Evolutionary conservation across 2,888 invertebrate species (phyloP).

Genomic region (Dolichopus griseipennis): DNA sequence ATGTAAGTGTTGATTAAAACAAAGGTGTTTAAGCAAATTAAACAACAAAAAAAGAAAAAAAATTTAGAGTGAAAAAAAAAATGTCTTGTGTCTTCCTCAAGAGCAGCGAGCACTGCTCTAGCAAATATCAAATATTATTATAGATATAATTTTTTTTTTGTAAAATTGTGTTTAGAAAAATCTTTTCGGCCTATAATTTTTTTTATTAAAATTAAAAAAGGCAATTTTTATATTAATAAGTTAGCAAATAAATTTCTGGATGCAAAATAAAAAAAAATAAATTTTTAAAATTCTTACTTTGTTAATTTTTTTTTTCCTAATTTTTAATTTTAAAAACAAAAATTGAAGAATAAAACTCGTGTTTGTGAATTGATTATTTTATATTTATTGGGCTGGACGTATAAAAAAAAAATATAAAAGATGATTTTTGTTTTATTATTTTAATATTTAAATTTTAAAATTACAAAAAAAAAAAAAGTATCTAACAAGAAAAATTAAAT

Average conservation of each 20-base stretch:
- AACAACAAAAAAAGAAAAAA: neutral
- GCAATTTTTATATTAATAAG: neutral
- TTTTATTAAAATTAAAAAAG: neutral
- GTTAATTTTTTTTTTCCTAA: neutral
- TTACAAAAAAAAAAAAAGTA: no score
- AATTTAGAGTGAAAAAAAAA: neutral
- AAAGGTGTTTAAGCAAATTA: neutral
- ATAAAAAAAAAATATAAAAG: no score
- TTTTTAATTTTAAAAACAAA: neutral
- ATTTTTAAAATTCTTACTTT: neutral
- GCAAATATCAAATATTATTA: neutral
- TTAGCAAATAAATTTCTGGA: neutral
- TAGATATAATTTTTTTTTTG: neutral
- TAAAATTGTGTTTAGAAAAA: neutral
- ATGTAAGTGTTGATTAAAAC: neutral
- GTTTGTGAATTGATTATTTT: neutral
- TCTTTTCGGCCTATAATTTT: neutral
- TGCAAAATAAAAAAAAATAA: neutral
- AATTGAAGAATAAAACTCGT: neutral
- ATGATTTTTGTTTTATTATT: no score
- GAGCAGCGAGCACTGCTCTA: neutral
- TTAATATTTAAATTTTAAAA: no score
- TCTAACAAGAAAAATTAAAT: no score
- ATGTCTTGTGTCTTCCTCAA: conserved; percentile 6
- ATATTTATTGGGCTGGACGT: no score